These are phyloP conservation scores for Heteromyza rotundicornis DNA, from an alignment of 2,888 invertebrate species.

Conservation along the genomic window DNA sequence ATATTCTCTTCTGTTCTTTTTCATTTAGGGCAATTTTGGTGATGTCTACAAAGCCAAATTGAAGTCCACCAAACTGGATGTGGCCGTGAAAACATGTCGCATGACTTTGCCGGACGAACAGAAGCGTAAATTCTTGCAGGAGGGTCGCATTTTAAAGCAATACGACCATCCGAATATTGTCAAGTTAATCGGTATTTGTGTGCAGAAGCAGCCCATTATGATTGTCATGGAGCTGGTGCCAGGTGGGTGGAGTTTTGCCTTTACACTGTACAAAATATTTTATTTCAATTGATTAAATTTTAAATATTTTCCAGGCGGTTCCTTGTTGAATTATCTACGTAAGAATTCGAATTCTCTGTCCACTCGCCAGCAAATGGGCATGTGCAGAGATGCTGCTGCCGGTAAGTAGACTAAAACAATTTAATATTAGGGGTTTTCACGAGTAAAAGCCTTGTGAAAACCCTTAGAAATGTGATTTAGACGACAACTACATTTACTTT, in stretches of 20 bases:
- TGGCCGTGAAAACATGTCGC: slow-evolving; percentile 95
- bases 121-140: slow-evolving; percentile 92
- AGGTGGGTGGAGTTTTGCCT: slow-evolving; percentile 59
- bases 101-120: slow-evolving; percentile 93
- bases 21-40: slow-evolving; percentile 90
- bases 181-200: slow-evolving; percentile 94
- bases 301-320: slow-evolving; percentile 82
- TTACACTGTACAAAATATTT: background rate
- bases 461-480: no score
- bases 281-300: background rate
- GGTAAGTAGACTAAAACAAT: slow-evolving; percentile 63
- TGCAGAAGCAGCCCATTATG: slow-evolving; percentile 98
- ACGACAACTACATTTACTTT: background rate
- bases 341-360: slow-evolving; percentile 75
- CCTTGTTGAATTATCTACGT: slow-evolving; percentile 85
- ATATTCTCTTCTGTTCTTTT: no score
- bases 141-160: slow-evolving; percentile 93
- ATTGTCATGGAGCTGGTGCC: slow-evolving; percentile 97
- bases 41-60: slow-evolving; percentile 93
- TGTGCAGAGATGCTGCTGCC: slow-evolving; percentile 93
- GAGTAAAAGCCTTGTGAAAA: no score
- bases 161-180: slow-evolving; percentile 98
- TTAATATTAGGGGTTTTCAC: background rate
- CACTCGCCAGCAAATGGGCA: slow-evolving; percentile 75
- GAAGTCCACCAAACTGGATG: slow-evolving; percentile 81